Conservation (phyloP, 1,140 invertebrate species). For the Heliconius melpomene region DNA sequence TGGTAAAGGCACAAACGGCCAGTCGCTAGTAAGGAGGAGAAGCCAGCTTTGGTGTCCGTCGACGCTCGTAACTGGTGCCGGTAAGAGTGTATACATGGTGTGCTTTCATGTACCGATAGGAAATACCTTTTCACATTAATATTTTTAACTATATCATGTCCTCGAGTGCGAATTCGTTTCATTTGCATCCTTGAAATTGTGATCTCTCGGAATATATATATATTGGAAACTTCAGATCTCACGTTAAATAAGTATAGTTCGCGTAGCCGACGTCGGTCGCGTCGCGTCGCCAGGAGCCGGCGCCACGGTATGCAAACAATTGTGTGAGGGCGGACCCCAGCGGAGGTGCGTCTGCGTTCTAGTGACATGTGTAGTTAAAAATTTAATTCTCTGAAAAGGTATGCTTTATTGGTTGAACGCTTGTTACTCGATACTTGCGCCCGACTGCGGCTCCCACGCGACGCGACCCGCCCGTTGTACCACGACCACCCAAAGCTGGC, state of each 20-base stretch:
- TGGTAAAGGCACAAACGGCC: constrained; percentile 70
- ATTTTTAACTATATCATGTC: constrained; percentile 82
- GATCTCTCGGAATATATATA: constrained; percentile 57
- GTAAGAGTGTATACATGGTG: constrained; percentile 69
- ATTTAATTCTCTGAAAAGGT: constrained; percentile 73
- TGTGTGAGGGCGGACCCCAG: constrained; percentile 80
- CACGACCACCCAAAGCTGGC: constrained; percentile 83
- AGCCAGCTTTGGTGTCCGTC: constrained; percentile 77
- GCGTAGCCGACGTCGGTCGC: constrained; percentile 1
- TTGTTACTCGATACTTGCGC: constrained; percentile 69
- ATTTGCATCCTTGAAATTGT: constrained; percentile 75
- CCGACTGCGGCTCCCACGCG: constrained; percentile 40
- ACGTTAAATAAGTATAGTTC: constrained; percentile 23
- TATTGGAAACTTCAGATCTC: constrained; percentile 77
- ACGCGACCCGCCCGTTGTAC: constrained; percentile 53
- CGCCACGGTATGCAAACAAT: constrained; percentile 78
- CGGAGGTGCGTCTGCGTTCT: constrained; percentile 53
- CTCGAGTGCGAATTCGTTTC: constrained; percentile 75
- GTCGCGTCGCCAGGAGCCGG: constrained; percentile 37
- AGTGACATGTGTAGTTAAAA: constrained; percentile 79
- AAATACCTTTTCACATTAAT: constrained; percentile 82
- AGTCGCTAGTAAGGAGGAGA: constrained; percentile 66
- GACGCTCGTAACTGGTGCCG: constrained; percentile 66
- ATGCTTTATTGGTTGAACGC: constrained; percentile 76
- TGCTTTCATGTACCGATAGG: constrained; percentile 75